phyloP scores from a whole-genome alignment of 2,797 vertebrate species.

The Trachurus trachurus region DNA sequence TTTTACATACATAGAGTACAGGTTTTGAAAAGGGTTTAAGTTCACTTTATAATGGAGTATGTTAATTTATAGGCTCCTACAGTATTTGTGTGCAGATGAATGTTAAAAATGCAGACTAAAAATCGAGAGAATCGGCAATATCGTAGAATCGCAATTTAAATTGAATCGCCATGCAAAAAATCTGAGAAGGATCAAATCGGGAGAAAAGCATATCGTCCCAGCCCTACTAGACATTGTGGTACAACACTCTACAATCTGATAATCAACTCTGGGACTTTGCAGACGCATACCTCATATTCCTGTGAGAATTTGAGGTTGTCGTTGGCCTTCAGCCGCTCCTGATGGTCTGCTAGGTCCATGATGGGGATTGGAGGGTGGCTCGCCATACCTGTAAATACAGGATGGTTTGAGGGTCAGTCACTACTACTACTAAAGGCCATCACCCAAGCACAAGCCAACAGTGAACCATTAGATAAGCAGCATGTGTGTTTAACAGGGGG shows the following conservation, averaged over 20 bases:
- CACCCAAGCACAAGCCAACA: slow-evolving; percentile 71
- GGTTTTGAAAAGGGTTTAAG: too few relatives aligned
- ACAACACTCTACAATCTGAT: not conserved
- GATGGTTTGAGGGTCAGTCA: slow-evolving; percentile 55
- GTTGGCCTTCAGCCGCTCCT: slow-evolving; percentile 97
- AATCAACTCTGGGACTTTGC: not conserved
- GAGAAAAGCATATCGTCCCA: too few relatives aligned
- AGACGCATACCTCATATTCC: slow-evolving; percentile 93
- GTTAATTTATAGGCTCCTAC: too few relatives aligned
- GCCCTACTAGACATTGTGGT: too few relatives aligned
- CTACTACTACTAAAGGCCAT: slow-evolving; percentile 54
- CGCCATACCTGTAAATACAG: slow-evolving; percentile 92
- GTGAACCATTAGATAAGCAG: slow-evolving; percentile 88
- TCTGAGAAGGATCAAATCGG: too few relatives aligned
- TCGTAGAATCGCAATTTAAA: too few relatives aligned
- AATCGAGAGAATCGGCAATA: too few relatives aligned
- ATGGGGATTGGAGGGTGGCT: slow-evolving; percentile 97
- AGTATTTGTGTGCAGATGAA: too few relatives aligned
- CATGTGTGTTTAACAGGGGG: slow-evolving; percentile 86
- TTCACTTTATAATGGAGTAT: too few relatives aligned
- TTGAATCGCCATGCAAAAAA: too few relatives aligned
- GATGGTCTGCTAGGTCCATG: slow-evolving; percentile 97
- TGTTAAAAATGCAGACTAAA: too few relatives aligned
- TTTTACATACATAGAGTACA: too few relatives aligned
- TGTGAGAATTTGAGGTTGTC: slow-evolving; percentile 99